Evolutionary conservation across 2,888 invertebrate species (phyloP), one percentile per base, ranked within the genome.

Genomic region (Ochropacha duplaris): DNA sequence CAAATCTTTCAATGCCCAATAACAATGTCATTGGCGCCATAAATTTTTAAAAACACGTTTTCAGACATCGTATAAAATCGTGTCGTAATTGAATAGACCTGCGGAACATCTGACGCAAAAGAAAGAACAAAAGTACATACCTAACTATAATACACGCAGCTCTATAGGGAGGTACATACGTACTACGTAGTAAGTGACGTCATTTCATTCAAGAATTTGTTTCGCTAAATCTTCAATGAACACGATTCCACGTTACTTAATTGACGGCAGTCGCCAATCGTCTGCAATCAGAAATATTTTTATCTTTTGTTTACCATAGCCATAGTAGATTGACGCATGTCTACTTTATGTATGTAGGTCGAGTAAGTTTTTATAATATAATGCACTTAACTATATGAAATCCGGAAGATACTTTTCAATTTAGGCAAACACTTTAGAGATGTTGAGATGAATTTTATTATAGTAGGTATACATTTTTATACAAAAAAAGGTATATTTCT

Each of bases 161-260:
- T 56, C 44, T 55, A 72, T 69, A 60, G 77, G 56, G 74, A 66
- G 62, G 63, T 67, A 66, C 59, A 57, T 66, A 66, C 65, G 62
- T 73, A 78, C 76, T 76, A 77, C 78, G 73, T 68, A 58, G 76
- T 90, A 90, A 58, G 76, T 90, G 90, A 91, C 90, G 91, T 91
- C 89, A 90, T 62, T 84, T 79, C 91, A 91, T 91, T 91, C 85
- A 91, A 77, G 76, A 81, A 78, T 74, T 61, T 69, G 69, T 73
- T 78, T 81, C 68, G 78, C 77, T 71, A 78, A 83, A 81, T 78
- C 74, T 78, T 79, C 80, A 86, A 84, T 87, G 84, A 78, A 71
- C 71, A 63, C 60, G 56, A 62, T 62, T 44, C 65, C 66, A 59
- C 51, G 49, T 57, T 65, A 70, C 61, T 69, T 69, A 66, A 60